Conservation (phyloP, 92 coral and sea anemone species). For the Pocillopora grandis region DNA sequence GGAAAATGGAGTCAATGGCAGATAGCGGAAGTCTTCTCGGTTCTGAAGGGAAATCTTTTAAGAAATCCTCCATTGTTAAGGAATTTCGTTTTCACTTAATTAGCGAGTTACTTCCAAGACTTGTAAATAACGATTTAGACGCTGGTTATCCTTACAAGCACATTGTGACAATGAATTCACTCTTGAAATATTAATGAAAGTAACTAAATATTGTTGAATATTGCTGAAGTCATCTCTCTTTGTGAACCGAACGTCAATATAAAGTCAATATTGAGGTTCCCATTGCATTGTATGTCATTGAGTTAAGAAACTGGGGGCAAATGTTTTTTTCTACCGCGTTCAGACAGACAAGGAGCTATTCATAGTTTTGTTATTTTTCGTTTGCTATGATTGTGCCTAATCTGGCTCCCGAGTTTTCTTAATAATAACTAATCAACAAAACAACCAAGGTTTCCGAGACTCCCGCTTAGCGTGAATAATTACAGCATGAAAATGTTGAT, state of each 20-base stretch:
- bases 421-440: constrained; percentile 57
- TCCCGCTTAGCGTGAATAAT: constrained; percentile 28
- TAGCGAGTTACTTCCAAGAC: constrained; percentile 7
- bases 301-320: not conserved
- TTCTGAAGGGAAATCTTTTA: not conserved
- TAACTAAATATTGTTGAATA: constrained; percentile 21
- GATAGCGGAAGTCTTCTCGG: not conserved
- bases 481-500: constrained; percentile 19
- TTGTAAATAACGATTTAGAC: constrained; percentile 13
- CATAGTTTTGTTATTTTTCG: not conserved
- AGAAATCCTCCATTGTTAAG: not conserved
- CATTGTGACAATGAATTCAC: constrained; percentile 12
- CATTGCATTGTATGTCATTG: not conserved
- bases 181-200: constrained; percentile 37
- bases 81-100: constrained; percentile 6
- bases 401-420: constrained; percentile 51
- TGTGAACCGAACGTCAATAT: not conserved
- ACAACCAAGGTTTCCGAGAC: constrained; percentile 18
- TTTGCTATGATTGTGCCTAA: constrained; percentile 67
- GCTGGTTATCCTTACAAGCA: not conserved
- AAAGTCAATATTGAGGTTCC: not conserved
- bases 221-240: constrained; percentile 29
- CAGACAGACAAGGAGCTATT: not conserved
- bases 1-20: not conserved
- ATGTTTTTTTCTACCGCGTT: not conserved